Base-by-base conservation (phyloP, 2,797 vertebrate genomes). In the Coluber constrictor region DNA sequence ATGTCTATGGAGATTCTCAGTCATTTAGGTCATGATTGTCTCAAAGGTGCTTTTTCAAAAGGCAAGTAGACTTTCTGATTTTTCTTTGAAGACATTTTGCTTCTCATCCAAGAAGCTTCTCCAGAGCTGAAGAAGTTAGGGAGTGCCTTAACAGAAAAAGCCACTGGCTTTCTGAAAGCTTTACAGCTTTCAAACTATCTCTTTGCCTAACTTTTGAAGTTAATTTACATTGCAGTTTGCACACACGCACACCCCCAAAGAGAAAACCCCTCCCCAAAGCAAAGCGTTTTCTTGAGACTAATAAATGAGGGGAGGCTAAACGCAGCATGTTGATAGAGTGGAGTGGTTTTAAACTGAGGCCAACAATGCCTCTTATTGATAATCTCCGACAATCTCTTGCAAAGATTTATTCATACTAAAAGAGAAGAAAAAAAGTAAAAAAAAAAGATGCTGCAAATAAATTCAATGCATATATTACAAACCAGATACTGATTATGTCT, bases 381-480 rank as follows among this genome's bases (percentile, higher is more conserved):
- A 96, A 96, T 96, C 92, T 95, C 96, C 96, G 94, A 56, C 95
- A 97, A 97, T 97, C 97, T 98, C 96, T 94, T 97, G 95, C 96
- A 93, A 96, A 97, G 96, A 97, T 97, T 98, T 97, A 98, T 97
- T 98, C 97, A 97, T 96, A 90, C 55, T 93, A 94, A 92, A 94
- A 25, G 8, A 25, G 90, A 94, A 96, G 95, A 18, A 97, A 95
- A 51, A 96, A 91, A 96, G 96, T 97, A 97, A 98, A 96, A 95
- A 91, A 96, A 95, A 92, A 95, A 93, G 93, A 97, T 92, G 96
- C 96, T 96, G 92, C 89, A 97, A 96, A 96, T 96, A 97, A 96
- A 95, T 93, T 95, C 61, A 93, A 7, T 93, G 91, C 93, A 94
- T 95, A 94, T 92, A 91, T 86, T 32, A 74, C 96, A 95, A 97